These are phyloP conservation scores for Synergus umbraculus DNA, from an alignment of 2,888 invertebrate genomes.

Conservation along the genomic window DNA sequence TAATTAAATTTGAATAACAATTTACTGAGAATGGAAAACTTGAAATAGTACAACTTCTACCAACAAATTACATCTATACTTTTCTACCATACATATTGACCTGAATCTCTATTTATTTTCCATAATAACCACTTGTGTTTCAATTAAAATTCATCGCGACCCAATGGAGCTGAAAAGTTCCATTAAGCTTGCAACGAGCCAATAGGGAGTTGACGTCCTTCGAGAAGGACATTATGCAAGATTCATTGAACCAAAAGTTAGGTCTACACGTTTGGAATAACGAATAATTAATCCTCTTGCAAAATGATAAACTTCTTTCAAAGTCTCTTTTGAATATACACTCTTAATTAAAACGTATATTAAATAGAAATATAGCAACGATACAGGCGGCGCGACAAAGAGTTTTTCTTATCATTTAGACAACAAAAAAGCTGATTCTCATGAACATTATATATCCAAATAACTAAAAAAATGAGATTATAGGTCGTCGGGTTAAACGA, in stretches of 20 bases:
- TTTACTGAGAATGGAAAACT: neutral
- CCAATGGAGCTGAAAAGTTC: slow-evolving; percentile 38
- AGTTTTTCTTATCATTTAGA: slow-evolving; percentile 25
- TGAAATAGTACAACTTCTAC: neutral
- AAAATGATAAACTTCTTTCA: slow-evolving; percentile 37
- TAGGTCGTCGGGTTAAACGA: slow-evolving; percentile 49
- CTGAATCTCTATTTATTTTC: slow-evolving; percentile 17
- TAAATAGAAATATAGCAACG: slow-evolving; percentile 24
- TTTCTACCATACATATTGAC: neutral
- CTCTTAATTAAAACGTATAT: slow-evolving; percentile 37
- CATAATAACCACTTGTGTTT: slow-evolving; percentile 33
- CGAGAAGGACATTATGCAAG: slow-evolving; percentile 34
- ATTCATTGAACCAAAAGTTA: slow-evolving; percentile 32
- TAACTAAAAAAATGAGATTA: slow-evolving; percentile 48
- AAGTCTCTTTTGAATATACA: slow-evolving; percentile 2
- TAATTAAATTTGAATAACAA: too few species aligned
- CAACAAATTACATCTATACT: neutral
- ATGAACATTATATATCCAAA: slow-evolving; percentile 35
- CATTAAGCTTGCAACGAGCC: slow-evolving; percentile 35
- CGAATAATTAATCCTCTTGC: slow-evolving; percentile 33
- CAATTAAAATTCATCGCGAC: slow-evolving; percentile 32
- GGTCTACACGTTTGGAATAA: slow-evolving; percentile 27
- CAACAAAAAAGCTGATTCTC: slow-evolving; percentile 23
- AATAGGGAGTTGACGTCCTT: slow-evolving; percentile 33
- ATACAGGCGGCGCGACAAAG: slow-evolving; percentile 36